Evolutionary conservation across 2,113 vertebrate species (phyloP), one percentile per base, ranked within the genome.

Genomic region (Mesocricetus auratus): DNA sequence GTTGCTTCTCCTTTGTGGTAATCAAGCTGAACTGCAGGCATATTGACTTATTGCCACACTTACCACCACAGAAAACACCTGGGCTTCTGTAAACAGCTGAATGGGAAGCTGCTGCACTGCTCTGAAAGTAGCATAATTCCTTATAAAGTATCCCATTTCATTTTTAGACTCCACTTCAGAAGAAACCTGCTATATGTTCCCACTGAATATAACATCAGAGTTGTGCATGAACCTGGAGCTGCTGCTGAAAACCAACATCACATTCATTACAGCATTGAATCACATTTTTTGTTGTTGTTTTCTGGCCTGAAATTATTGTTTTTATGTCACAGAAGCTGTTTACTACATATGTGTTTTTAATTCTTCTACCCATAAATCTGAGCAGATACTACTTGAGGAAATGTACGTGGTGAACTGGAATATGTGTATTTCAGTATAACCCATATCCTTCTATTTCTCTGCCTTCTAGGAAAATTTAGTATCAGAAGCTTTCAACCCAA

Each of bases 281-380:
- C 5, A 39, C 19, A 45, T 71, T 26, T 26, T 75, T 45, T 75
- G 73, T 73, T n/a, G 36, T 75, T 45, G 11, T 15, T 75, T 45
- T 45, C 69, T 39, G 16, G 7, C 17, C 69, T n/a, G n/a, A 9
- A 73, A 22, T 58, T 58, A 98, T 98, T 99, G 8, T 99, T 99
- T 2, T 98, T 98, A 19, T 99, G 99, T 95, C 99, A 99, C 5
- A 99, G 99, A 74, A 99, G 99, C 82, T 99, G 99, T 95, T 98
- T 99, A 86, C 99, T 99, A 66, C 99, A 99, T 16, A 98, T 99
- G 31, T 99, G 99, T 95, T 99, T 99, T 99, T 96, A 99, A 99
- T 85, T 99, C 99, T 81, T 99, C 99, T 81, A 99, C 99, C 71
- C 98, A 99, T 47, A 99, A 99, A 95, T 99, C 99, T 22, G 98